Evolutionary conservation across 2,113 vertebrate genomes (phyloP).

Genomic region (Microtus richardsoni): DNA sequence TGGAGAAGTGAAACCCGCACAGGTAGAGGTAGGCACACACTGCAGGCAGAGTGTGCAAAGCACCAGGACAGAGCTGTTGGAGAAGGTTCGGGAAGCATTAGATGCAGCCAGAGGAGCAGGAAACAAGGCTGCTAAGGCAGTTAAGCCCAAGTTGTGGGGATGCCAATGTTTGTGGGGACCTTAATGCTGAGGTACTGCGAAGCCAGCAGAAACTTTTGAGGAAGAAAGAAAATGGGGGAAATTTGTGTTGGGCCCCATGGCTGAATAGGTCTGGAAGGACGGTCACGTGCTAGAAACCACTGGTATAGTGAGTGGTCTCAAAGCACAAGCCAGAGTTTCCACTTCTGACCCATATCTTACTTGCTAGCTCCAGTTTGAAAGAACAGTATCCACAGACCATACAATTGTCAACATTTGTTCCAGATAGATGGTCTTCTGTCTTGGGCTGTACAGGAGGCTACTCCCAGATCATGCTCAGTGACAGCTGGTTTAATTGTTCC

Average conservation of each 20-base stretch:
- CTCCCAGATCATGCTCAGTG: neutral
- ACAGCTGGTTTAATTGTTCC: neutral
- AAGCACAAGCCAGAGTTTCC: neutral
- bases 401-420: neutral
- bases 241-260: neutral
- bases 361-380: neutral
- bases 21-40: neutral
- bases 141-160: neutral
- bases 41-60: neutral
- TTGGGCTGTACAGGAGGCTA: neutral
- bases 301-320: neutral
- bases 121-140: neutral
- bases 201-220: neutral
- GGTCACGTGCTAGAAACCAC: neutral
- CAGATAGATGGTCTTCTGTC: neutral
- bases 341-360: neutral
- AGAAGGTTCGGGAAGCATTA: neutral
- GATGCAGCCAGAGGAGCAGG: neutral
- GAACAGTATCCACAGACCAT: neutral
- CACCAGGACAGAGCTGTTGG: neutral
- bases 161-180: neutral
- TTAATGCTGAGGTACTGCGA: neutral
- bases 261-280: neutral
- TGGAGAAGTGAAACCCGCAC: neutral
- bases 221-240: neutral